These are phyloP conservation scores for Saturnia japonica DNA, from an alignment of 2,888 invertebrate genomes.

Conservation along the genomic window DNA sequence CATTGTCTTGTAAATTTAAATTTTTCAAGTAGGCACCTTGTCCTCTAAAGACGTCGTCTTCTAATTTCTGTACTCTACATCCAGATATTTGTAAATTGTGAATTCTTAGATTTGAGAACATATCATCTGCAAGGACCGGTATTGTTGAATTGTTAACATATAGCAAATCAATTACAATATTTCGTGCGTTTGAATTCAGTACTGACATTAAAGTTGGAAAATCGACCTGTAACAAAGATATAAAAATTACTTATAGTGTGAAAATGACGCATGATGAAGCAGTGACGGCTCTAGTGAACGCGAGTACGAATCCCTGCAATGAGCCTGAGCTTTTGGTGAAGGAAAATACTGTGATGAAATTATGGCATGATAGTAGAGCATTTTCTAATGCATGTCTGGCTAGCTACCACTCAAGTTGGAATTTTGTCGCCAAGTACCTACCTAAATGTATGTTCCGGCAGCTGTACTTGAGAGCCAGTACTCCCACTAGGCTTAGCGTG, in stretches of 20 bases:
- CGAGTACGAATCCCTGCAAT: too few species aligned
- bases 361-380: too few species aligned
- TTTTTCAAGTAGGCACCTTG: conserved; percentile 91
- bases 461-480: too few species aligned
- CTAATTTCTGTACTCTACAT: conserved; percentile 87
- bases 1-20: conserved; percentile 92
- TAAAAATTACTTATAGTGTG: conserved; percentile 6
- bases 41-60: conserved; percentile 89
- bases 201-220: conserved; percentile 88
- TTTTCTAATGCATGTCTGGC: too few species aligned
- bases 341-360: too few species aligned
- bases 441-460: too few species aligned
- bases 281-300: too few species aligned
- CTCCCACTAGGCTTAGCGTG: too few species aligned
- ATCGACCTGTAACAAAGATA: conserved; percentile 82
- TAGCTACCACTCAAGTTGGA: too few species aligned
- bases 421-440: too few species aligned
- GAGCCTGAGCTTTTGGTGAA: too few species aligned
- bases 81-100: conserved; percentile 93
- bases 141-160: conserved; percentile 95
- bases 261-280: background rate
- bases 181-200: conserved; percentile 85
- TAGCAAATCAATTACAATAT: conserved; percentile 89
- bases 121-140: conserved; percentile 84
- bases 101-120: conserved; percentile 86